Evolutionary conservation across 2,888 invertebrate genomes (phyloP), one percentile per base, ranked within the genome.

Genomic region (Amphiduros pacificus): DNA sequence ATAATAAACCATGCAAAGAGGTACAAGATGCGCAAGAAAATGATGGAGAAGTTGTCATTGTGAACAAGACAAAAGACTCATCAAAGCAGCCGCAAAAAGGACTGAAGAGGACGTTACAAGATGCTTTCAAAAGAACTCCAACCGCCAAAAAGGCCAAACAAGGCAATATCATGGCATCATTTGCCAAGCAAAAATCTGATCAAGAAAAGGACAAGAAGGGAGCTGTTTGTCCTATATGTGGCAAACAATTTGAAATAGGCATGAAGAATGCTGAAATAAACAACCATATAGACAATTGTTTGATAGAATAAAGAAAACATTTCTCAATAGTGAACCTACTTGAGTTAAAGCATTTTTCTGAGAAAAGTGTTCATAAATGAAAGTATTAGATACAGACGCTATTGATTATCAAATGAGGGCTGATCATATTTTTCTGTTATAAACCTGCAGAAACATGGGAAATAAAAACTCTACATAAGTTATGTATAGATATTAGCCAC

Each of bases 261-360:
- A 64, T 66, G 26, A 71, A 68, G 24, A 78, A 78, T 60, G 63
- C 64, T 6, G 74, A 76, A n/a, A 67, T 79, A n/a, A 79, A 79
- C 66, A 41, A 60, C 5, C 79, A 79, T 61, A 73, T 79, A 59
- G 79, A 79, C 56, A 77, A 75, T 63, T 79, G 79, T 61, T 67
- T 79, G 40, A 77, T 79, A 63, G 64, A 64, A 27, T 66, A 48
- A 51, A 22, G n/a, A 24, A 36, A 36, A 11, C 17, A 36, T 9
- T n/a, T n/a, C n/a, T n/a, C n/a, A n/a, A n/a, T n/a, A n/a, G n/a
- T n/a, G n/a, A n/a, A n/a, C n/a, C n/a, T n/a, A n/a, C n/a, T n/a
- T n/a, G n/a, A n/a, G n/a, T n/a, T n/a, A n/a, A n/a, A n/a, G n/a
- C n/a, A n/a, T n/a, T n/a, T n/a, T n/a, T n/a, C n/a, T n/a, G n/a